phyloP scores from a whole-genome alignment of 2,888 invertebrate genomes.

The Tetropium fuscum region DNA sequence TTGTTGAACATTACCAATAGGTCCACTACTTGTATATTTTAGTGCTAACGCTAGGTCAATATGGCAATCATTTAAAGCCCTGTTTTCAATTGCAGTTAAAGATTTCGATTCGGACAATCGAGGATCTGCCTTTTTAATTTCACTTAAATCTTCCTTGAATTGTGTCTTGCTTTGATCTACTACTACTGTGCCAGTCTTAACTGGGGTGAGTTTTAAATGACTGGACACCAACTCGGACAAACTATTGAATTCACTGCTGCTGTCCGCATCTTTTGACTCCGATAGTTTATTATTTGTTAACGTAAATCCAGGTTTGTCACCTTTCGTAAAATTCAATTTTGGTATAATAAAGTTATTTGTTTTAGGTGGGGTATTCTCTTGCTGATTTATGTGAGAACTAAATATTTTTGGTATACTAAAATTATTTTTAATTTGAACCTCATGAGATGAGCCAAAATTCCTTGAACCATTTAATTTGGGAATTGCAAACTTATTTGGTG shows the following conservation, averaged over 20 bases:
- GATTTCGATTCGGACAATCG: slow-evolving; percentile 23
- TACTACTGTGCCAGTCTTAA: too few species aligned
- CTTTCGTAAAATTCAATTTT: slow-evolving; percentile 23
- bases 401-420: slow-evolving; percentile 35
- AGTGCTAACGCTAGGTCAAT: slow-evolving; percentile 67
- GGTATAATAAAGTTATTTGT: slow-evolving; percentile 33
- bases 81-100: slow-evolving; percentile 11
- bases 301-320: slow-evolving; percentile 20
- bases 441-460: slow-evolving; percentile 10
- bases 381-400: slow-evolving; percentile 7
- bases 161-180: too few species aligned
- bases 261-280: not conserved
- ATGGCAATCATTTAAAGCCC: slow-evolving; percentile 44
- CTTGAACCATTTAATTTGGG: slow-evolving; percentile 24
- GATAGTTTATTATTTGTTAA: slow-evolving; percentile 11
- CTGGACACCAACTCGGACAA: slow-evolving; percentile 48
- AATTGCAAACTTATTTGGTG: slow-evolving; percentile 30
- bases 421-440: not conserved
- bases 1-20: slow-evolving; percentile 36
- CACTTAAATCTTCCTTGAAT: not conserved
- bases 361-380: not conserved
- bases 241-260: slow-evolving; percentile 34
- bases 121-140: slow-evolving; percentile 15
- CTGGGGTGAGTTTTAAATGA: slow-evolving; percentile 45
- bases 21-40: slow-evolving; percentile 48